Conservation (phyloP, 2,797 vertebrate species). For the Bovichtus diacanthus region DNA sequence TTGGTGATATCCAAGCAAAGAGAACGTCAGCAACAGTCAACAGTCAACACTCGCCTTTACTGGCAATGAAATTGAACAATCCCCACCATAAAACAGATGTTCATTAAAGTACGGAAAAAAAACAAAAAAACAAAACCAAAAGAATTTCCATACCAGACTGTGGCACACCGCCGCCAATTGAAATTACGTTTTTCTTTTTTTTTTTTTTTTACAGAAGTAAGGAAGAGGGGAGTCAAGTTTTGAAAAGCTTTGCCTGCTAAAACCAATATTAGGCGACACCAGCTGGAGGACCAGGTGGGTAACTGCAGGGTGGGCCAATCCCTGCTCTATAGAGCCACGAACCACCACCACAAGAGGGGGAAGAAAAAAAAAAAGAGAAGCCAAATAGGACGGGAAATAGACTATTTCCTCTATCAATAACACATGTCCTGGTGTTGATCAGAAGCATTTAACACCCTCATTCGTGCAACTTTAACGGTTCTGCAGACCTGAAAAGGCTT, state of each 20-base stretch:
- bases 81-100: constrained; percentile 47
- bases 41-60: constrained; percentile 25
- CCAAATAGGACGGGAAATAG: constrained; percentile 47
- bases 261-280: constrained; percentile 50
- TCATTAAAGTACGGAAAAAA: constrained; percentile 64
- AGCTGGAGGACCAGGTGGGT: constrained; percentile 67
- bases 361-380: constrained; percentile 1
- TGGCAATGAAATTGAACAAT: constrained; percentile 35
- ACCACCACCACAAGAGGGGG: constrained; percentile 15
- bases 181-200: constrained; percentile 40
- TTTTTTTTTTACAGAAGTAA: constrained; percentile 22
- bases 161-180: constrained; percentile 57
- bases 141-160: constrained; percentile 63
- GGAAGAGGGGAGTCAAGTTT: constrained; percentile 20
- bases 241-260: constrained; percentile 16
- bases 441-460: constrained; percentile 21
- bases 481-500: constrained; percentile 34
- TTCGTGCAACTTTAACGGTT: constrained; percentile 4
- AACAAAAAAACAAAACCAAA: constrained; percentile 40
- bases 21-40: not conserved
- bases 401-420: constrained; percentile 51
- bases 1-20: not conserved
- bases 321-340: constrained; percentile 28
- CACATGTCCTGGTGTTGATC: constrained; percentile 51
- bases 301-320: constrained; percentile 56